Conservation (phyloP, 2,888 invertebrate species). For the Cheilosia variabilis region DNA sequence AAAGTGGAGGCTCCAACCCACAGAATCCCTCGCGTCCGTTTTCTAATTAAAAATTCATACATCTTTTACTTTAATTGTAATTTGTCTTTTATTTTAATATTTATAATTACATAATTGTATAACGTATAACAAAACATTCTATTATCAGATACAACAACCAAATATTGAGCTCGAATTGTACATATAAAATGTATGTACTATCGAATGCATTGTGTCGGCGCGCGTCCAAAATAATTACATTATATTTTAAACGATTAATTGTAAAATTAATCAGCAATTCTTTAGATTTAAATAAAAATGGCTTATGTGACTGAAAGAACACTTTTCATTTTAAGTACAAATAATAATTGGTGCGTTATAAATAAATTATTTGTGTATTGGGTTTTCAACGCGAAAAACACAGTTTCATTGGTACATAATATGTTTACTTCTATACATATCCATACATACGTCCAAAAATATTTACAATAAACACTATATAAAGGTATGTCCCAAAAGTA, state of each 20-base stretch:
- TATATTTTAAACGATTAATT: conserved; percentile 11
- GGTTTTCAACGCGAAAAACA: conserved; percentile 52
- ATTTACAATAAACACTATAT: conserved; percentile 70
- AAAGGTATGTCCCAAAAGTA: no score
- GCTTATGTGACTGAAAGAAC: conserved; percentile 40
- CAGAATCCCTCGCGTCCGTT: no score
- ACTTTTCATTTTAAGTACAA: conserved; percentile 13
- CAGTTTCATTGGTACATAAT: conserved; percentile 51
- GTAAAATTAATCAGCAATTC: conserved; percentile 14
- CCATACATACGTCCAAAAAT: conserved; percentile 56
- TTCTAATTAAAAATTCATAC: neutral
- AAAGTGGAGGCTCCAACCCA: no score
- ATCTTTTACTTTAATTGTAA: neutral
- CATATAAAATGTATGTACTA: neutral
- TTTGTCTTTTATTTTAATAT: conserved; percentile 28
- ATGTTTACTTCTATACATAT: conserved; percentile 43
- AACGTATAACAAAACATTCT: conserved; percentile 58
- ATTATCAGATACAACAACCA: conserved; percentile 48
- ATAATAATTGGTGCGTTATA: conserved; percentile 39
- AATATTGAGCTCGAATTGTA: conserved; percentile 20
- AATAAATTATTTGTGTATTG: conserved; percentile 58
- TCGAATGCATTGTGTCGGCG: conserved; percentile 17
- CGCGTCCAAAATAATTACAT: neutral
- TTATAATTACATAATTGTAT: conserved; percentile 37
- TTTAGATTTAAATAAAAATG: conserved; percentile 38